Conservation (phyloP, 2,888 invertebrate species). For the Metellina segmentata region DNA sequence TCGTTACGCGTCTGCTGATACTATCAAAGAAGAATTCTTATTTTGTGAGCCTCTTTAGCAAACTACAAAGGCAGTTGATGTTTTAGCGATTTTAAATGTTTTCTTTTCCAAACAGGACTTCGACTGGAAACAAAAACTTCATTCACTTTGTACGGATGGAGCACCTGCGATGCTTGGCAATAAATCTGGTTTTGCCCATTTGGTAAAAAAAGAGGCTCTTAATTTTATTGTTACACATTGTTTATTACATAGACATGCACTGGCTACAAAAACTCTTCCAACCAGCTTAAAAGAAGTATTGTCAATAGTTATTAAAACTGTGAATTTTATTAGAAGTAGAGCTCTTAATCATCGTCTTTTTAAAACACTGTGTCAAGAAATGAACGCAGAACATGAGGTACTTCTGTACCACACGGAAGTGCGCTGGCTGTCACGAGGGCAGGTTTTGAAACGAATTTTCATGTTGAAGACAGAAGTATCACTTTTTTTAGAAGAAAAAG, state of each 20-base stretch:
- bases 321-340: conserved; percentile 86
- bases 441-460: conserved; percentile 62
- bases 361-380: conserved; percentile 61
- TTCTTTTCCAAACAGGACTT: conserved; percentile 19
- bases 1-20: conserved; percentile 64
- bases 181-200: no score
- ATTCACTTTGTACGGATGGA: no score
- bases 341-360: conserved; percentile 62
- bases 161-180: no score
- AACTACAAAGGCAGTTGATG: conserved; percentile 60
- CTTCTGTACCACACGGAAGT: conserved; percentile 54
- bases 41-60: conserved; percentile 67
- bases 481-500: conserved; percentile 54
- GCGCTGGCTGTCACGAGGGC: conserved; percentile 56
- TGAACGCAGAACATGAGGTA: conserved; percentile 61
- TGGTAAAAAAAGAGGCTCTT: no score
- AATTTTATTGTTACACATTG: no score
- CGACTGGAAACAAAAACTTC: no score
- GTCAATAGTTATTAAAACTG: conserved; percentile 55
- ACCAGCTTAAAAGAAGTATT: no score
- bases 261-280: not conserved
- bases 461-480: conserved; percentile 58
- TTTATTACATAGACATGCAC: no score
- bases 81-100: conserved; percentile 62
- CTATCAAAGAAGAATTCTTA: conserved; percentile 72